Evolutionary conservation across 2,888 invertebrate genomes (phyloP).

Genomic region (Conomelus anceps): DNA sequence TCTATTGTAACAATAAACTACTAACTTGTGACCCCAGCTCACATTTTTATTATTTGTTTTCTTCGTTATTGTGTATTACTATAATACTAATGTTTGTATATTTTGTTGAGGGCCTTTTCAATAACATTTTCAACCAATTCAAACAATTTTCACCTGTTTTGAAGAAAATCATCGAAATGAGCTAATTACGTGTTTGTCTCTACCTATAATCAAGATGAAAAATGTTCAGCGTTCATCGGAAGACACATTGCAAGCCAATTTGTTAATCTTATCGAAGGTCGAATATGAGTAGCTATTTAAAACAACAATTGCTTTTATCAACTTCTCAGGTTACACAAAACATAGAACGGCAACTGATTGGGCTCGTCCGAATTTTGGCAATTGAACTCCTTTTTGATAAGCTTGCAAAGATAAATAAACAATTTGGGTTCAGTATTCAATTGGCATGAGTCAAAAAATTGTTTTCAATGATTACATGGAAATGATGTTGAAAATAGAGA

Average conservation of each 20-base stretch:
- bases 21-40: too few relatives aligned
- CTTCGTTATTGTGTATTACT: too few relatives aligned
- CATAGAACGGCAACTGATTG: background rate
- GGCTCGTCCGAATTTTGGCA: background rate
- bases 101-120: background rate
- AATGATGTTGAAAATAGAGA: too few relatives aligned
- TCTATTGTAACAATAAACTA: too few relatives aligned
- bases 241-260: background rate
- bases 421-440: background rate
- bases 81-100: too few relatives aligned
- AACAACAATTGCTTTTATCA: background rate
- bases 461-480: too few relatives aligned
- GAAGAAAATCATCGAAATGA: background rate
- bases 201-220: background rate
- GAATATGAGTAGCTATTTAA: background rate
- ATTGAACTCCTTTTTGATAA: background rate
- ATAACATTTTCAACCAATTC: background rate
- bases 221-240: background rate
- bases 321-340: background rate
- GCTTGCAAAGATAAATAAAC: background rate
- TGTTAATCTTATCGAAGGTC: background rate
- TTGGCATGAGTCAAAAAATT: too few relatives aligned
- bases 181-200: background rate
- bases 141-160: background rate
- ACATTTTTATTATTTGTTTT: too few relatives aligned